These are phyloP conservation scores for Charanyca ferruginea DNA, from an alignment of 2,888 invertebrate species.

Conservation along the genomic window DNA sequence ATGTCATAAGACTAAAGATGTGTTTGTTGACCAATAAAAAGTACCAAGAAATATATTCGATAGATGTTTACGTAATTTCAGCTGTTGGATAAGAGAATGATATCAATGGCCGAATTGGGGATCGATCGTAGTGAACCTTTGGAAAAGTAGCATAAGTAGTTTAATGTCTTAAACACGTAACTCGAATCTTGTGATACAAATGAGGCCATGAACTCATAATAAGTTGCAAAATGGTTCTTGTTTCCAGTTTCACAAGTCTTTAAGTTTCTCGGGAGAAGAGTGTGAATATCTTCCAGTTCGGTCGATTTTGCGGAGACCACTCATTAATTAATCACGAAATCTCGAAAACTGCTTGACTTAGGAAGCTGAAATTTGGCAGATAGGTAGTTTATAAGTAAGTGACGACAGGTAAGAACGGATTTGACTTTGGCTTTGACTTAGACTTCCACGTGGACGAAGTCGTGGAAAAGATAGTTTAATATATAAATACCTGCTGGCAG, in stretches of 20 bases:
- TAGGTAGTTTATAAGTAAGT: too few relatives aligned
- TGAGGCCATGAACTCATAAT: not conserved
- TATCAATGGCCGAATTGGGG: not conserved
- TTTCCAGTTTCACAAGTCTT: not conserved
- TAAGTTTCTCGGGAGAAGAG: not conserved
- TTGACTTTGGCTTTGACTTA: too few relatives aligned
- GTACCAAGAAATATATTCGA: not conserved
- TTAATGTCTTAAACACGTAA: not conserved
- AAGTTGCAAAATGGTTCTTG: not conserved
- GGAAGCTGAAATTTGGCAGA: too few relatives aligned
- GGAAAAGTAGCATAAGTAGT: not conserved
- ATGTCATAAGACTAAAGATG: conserved; percentile 18
- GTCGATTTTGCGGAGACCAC: too few relatives aligned
- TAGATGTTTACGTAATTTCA: conserved; percentile 12
- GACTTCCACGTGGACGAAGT: too few relatives aligned
- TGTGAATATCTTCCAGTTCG: not conserved
- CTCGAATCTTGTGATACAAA: not conserved
- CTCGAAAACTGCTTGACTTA: too few relatives aligned
- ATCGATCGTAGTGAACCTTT: not conserved
- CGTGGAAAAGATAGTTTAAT: too few relatives aligned
- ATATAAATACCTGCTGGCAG: too few relatives aligned
- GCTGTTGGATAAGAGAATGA: not conserved
- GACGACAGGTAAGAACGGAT: too few relatives aligned
- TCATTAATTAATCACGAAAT: too few relatives aligned
- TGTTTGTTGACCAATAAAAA: conserved; percentile 8